Evolutionary conservation across 2,113 vertebrate species (phyloP).

Genomic region (Anhinga rufa): DNA sequence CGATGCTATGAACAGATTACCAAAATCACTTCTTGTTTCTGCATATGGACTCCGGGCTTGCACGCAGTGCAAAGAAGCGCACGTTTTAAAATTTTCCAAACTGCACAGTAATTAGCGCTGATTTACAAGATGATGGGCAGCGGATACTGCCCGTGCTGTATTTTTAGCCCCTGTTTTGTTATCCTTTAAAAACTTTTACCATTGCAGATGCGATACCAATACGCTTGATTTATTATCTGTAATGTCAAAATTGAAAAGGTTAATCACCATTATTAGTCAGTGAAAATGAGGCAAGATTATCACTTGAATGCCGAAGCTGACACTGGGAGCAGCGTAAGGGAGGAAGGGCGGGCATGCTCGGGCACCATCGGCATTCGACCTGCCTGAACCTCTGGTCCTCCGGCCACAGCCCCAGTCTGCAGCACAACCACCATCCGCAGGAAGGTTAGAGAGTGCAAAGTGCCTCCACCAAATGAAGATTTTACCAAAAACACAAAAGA

Average conservation of each 20-base stretch:
- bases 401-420: rapidly evolving
- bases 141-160: neutral
- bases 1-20: neutral
- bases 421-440: neutral
- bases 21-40: neutral
- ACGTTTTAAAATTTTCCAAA: neutral
- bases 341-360: neutral
- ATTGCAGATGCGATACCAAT: neutral
- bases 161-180: neutral
- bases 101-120: neutral
- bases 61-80: neutral
- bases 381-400: rapidly evolving
- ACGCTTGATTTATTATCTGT: slow-evolving; percentile 41
- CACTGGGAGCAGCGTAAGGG: neutral
- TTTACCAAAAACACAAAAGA: neutral
- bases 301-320: neutral
- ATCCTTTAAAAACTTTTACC: neutral
- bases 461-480: neutral
- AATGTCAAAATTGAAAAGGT: slow-evolving; percentile 59
- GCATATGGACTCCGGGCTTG: neutral
- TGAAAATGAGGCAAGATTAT: slow-evolving; percentile 49
- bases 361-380: neutral
- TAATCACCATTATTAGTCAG: slow-evolving; percentile 51
- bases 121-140: neutral
- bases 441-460: neutral